phyloP scores from a whole-genome alignment of 2,113 vertebrate genomes.

The Hystrix cristata region DNA sequence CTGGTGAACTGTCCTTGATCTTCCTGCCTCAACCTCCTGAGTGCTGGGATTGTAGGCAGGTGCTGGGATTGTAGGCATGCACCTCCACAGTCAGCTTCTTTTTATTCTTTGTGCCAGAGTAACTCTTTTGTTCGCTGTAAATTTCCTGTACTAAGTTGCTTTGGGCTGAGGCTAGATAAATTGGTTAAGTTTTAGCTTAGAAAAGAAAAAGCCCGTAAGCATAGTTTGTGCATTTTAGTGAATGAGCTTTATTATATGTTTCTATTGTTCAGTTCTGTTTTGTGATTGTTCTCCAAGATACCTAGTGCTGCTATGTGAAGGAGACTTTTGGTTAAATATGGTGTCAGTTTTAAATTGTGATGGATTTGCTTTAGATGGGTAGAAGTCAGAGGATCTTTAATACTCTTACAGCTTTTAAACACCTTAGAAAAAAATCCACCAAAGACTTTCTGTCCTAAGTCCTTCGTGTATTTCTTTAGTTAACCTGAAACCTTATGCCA shows the following conservation, averaged over 20 bases:
- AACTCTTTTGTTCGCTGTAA: background rate
- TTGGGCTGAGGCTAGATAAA: background rate
- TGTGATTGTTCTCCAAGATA: background rate
- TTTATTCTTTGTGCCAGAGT: background rate
- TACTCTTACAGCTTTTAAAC: background rate
- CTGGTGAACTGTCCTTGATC: background rate
- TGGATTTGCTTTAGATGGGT: background rate
- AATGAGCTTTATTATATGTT: constrained; percentile 33
- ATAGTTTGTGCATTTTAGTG: constrained; percentile 15
- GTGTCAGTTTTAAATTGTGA: background rate
- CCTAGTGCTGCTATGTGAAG: background rate
- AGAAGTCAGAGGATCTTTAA: background rate
- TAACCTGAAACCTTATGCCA: background rate
- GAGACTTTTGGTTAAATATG: background rate
- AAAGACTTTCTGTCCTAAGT: background rate
- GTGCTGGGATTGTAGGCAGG: background rate
- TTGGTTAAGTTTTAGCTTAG: constrained; percentile 24
- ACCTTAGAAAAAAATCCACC: background rate
- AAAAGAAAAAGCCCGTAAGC: background rate
- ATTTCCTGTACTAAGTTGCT: background rate
- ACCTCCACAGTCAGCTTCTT: background rate
- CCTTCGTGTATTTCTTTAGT: background rate
- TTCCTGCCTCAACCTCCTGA: background rate
- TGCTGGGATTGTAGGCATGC: background rate
- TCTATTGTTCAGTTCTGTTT: constrained; percentile 8